Evolutionary conservation across 2,113 vertebrate species (phyloP), one percentile per base, ranked within the genome.

Genomic region (Pseudopipra pipra): DNA sequence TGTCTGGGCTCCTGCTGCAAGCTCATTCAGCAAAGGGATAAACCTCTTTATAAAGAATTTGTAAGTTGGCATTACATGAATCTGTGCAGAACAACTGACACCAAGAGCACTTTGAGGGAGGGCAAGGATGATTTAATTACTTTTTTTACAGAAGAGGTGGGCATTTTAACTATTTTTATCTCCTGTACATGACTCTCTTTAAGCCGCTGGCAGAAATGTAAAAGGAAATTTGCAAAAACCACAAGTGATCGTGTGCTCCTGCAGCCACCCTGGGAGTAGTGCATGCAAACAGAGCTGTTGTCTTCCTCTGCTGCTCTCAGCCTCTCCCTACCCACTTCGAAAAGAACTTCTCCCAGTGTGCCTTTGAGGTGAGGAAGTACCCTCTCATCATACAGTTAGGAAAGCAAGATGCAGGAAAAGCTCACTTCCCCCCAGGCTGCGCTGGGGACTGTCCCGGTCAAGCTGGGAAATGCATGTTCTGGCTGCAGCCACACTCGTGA

Each of bases 201-300:
- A 80, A 58, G 46, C 6, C 55, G 44, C 55, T 27, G 14, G 28
- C 39, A 85, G 30, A 89, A 75, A 14, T 0, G 0, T 51, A 43
- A 85, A 76, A 39, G 73, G 33, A 87, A 94, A 61, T 65, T 17
- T 59, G 52, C 58, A 84, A 73, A 76, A 83, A 4, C 18, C 12
- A 61, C 0, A 0, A 90, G 78, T 37, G 52, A 87, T 35, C 11
- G 28, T 47, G 44, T 79, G 19, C 46, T 68, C 33, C 35, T 46
- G 71, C 56, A 89, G 61, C 24, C 4, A 4, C 23, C 0, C 0
- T 3, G 1, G 62, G 56, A 78, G 28, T 3, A 3, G 54, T 21
- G 27, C 21, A 8, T 1, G 8, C 52, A 51, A 51, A 74, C 25
- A 65, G 27, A 73, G 46, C 33, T 8, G 1, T 18, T 20, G 66